phyloP scores from a whole-genome alignment of 2,797 vertebrate genomes.

The Chloroceryle inda region DNA sequence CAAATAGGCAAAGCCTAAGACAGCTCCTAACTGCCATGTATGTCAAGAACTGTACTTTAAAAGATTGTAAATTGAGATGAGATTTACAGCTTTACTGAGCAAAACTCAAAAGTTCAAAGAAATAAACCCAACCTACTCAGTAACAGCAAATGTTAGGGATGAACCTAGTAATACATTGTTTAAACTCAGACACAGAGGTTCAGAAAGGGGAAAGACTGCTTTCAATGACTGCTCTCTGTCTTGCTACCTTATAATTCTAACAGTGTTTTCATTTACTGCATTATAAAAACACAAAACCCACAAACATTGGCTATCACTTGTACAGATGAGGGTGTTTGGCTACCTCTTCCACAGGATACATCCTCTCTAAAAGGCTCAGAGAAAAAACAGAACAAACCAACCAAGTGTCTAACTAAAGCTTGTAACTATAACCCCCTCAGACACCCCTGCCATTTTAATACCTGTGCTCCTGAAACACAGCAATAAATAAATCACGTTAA shows the following conservation, averaged over 20 bases:
- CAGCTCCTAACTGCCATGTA: not conserved
- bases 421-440: not conserved
- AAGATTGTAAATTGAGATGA: not conserved
- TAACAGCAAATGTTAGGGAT: not conserved
- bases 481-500: not conserved
- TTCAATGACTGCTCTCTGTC: not conserved
- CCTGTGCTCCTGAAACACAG: not conserved
- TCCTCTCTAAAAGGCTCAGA: not conserved
- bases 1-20: not conserved
- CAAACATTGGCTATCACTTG: not conserved
- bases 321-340: not conserved
- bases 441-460: not conserved
- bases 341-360: not conserved
- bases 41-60: not conserved
- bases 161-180: not conserved
- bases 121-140: not conserved
- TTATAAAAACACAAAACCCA: not conserved
- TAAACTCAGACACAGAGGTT: not conserved
- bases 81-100: not conserved
- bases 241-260: not conserved
- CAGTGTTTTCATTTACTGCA: not conserved
- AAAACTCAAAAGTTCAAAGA: not conserved
- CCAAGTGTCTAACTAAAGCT: not conserved
- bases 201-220: not conserved
- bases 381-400: not conserved